phyloP scores from a whole-genome alignment of 1,140 invertebrate genomes.

The Platyscapa corneri region DNA sequence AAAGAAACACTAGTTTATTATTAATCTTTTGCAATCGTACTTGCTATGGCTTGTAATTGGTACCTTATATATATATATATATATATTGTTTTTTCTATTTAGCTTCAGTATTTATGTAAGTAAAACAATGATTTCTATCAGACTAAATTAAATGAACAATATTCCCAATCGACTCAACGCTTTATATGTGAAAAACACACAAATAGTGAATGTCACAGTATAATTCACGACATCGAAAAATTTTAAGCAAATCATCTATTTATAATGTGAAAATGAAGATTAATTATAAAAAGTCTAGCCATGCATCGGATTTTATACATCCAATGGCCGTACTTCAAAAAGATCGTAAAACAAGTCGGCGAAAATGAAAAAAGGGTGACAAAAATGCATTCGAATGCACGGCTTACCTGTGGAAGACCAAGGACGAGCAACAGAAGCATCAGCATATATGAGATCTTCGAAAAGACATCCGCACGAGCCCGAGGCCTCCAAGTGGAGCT shows the following conservation, averaged over 20 bases:
- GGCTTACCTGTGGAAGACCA: conserved; percentile 5
- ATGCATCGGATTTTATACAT: neutral
- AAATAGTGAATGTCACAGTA: neutral
- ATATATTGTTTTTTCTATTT: no score
- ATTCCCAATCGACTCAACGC: neutral
- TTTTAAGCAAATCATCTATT: neutral
- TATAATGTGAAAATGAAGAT: neutral
- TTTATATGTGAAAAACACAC: neutral
- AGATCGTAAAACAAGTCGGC: neutral
- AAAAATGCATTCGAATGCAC: neutral
- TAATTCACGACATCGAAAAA: neutral
- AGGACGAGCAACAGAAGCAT: conserved; percentile 15
- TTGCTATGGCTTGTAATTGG: neutral
- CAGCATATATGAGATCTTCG: neutral
- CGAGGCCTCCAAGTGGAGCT: neutral
- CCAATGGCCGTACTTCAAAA: neutral
- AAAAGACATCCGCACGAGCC: neutral
- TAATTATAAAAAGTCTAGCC: neutral
- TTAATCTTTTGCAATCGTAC: neutral
- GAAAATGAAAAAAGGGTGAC: neutral
- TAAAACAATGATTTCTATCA: neutral
- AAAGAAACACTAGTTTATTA: neutral
- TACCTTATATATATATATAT: no score
- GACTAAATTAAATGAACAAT: neutral
- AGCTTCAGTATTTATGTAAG: neutral